phyloP scores from a whole-genome alignment of 2,888 invertebrate genomes.

The Diaprepes abbreviatus region DNA sequence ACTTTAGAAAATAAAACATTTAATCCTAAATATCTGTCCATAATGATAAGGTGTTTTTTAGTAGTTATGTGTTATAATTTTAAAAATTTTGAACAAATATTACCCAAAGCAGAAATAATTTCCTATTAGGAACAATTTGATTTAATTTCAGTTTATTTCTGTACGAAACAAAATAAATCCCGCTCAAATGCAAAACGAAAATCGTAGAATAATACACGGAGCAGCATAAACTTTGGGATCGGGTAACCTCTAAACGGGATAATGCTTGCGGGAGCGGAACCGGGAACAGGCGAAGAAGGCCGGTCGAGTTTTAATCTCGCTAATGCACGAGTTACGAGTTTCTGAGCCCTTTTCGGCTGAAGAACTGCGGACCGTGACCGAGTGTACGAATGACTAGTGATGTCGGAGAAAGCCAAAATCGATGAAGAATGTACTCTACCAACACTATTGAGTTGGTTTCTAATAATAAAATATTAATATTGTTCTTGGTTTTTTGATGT shows the following conservation, averaged over 20 bases:
- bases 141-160: background rate
- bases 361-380: slow-evolving; percentile 29
- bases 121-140: too few species aligned
- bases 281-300: slow-evolving; percentile 4
- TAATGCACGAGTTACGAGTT: slow-evolving; percentile 36
- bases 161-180: background rate
- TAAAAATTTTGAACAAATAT: too few species aligned
- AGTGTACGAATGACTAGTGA: background rate
- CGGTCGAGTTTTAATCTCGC: slow-evolving; percentile 37
- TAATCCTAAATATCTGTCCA: too few species aligned
- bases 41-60: too few species aligned
- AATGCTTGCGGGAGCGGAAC: slow-evolving; percentile 43
- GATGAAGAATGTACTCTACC: background rate
- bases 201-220: slow-evolving; percentile 5
- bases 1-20: too few species aligned
- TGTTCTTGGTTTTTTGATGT: too few species aligned
- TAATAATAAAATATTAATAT: too few species aligned
- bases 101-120: too few species aligned
- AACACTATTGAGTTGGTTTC: too few species aligned
- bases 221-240: slow-evolving; percentile 9
- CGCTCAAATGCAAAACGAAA: slow-evolving; percentile 1
- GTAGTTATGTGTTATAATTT: too few species aligned
- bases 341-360: slow-evolving; percentile 7
- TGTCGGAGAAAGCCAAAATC: slow-evolving; percentile 1
- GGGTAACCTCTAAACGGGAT: slow-evolving; percentile 22